Base-by-base conservation (phyloP, 2,797 vertebrate species). In the Clarias fuscus region DNA sequence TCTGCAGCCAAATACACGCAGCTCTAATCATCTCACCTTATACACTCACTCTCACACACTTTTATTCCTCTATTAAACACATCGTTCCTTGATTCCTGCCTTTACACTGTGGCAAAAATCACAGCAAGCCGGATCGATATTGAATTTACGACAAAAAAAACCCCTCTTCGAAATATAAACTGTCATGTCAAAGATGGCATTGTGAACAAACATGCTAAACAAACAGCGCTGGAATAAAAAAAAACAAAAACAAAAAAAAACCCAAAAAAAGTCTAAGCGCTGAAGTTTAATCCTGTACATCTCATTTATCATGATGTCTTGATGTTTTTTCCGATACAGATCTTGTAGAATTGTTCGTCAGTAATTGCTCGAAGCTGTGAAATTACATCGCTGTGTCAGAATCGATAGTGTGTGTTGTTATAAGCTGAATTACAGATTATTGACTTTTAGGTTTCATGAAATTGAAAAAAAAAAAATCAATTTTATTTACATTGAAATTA, bases 301-400 rank as follows among this genome's bases (percentile, higher is more conserved):
- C 77, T 80, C 33, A 80, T 62, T 40, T 79, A 15, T 43, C 59
- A 62, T 7, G 22, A n/a, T 4, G 77, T 43, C 33, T 7, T 62
- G 59, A 43, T 80, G 59, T 62, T 40, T 40, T 40, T 79, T 61
- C 75, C 75, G 10, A 77, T 77, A 78, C 10, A 30, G 37, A 22
- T 40, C 77, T 4, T 40, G 30, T 64, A 1, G 33, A 64, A 22
- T n/a, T 80, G 59, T 80, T 80, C 18, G 20, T 33, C 59, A n/a
- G 58, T 80, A 80, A 80, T 80, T 62, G 59, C 77, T 80, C 37
- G 22, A 59, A 80, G 77, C 62, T 64, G 77, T 17, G 77, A 64
- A 80, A 78, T 77, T 77, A 77, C 53, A 58, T 53, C 5, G 6
- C 18, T 22, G 76, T 37, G 56, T 78, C 56, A 59, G 56, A 22